These are phyloP conservation scores for Corythornis madagascariensis DNA, from an alignment of 2,113 vertebrate genomes.

Conservation along the genomic window DNA sequence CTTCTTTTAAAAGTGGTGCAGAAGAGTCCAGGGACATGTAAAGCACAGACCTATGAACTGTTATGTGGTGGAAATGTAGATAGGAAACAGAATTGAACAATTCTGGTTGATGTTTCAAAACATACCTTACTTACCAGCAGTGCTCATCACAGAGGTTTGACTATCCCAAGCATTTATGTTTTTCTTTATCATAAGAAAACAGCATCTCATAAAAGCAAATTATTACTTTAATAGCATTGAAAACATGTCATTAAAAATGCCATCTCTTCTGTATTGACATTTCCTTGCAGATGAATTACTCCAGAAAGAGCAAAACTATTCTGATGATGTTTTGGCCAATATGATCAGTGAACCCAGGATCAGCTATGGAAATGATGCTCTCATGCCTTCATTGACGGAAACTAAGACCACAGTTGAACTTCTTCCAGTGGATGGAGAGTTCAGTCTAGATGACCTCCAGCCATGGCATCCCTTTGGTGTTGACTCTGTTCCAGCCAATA, in stretches of 20 bases:
- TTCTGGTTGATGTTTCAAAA: not conserved
- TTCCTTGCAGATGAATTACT: constrained; percentile 87
- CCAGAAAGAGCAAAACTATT: constrained; percentile 94
- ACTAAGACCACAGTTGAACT: constrained; percentile 90
- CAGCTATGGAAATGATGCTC: constrained; percentile 97
- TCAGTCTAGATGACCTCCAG: constrained; percentile 87
- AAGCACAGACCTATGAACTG: not conserved
- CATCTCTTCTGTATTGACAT: not conserved
- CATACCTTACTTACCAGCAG: not conserved
- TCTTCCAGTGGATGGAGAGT: constrained; percentile 85
- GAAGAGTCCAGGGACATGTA: not conserved
- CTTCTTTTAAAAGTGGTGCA: not conserved
- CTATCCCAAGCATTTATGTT: not conserved
- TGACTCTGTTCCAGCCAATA: constrained; percentile 91
- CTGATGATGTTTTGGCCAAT: constrained; percentile 92
- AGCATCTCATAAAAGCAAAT: not conserved
- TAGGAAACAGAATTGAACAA: not conserved
- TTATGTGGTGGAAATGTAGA: not conserved
- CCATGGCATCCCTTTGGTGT: constrained; percentile 94
- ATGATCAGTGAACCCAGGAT: constrained; percentile 93
- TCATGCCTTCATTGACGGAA: constrained; percentile 92
- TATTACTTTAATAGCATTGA: not conserved
- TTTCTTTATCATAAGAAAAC: not conserved
- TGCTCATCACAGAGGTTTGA: not conserved
- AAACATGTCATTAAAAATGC: not conserved